These are phyloP conservation scores for Elmis aenea DNA, from an alignment of 2,888 invertebrate genomes.

Conservation along the genomic window DNA sequence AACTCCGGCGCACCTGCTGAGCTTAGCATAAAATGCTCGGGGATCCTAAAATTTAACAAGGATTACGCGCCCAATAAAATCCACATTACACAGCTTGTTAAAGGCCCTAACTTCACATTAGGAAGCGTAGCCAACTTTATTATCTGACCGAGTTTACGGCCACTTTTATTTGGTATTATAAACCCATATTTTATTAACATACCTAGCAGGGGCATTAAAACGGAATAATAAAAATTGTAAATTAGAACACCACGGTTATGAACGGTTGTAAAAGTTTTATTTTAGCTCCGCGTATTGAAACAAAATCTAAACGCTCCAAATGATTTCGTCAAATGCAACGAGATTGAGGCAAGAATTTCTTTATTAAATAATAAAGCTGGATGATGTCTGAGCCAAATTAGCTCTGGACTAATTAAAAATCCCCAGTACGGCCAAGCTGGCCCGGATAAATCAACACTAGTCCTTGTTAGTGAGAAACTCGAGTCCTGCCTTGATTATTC, in stretches of 20 bases:
- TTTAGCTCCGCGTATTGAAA: slow-evolving; percentile 13
- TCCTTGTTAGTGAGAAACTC: slow-evolving; percentile 27
- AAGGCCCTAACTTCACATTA: slow-evolving; percentile 36
- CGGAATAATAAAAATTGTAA: slow-evolving; percentile 18
- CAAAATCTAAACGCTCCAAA: slow-evolving; percentile 14
- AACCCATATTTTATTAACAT: slow-evolving; percentile 36
- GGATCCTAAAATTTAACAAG: slow-evolving; percentile 37
- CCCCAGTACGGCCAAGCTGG: slow-evolving; percentile 27
- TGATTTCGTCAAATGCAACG: slow-evolving; percentile 17
- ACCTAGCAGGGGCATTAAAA: slow-evolving; percentile 20
- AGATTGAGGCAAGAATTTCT: slow-evolving; percentile 25
- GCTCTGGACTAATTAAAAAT: slow-evolving; percentile 37
- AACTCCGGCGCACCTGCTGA: no score
- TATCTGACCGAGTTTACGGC: slow-evolving; percentile 34
- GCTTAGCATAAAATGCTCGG: slow-evolving; percentile 24
- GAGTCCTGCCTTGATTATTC: slow-evolving; percentile 27
- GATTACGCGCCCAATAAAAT: slow-evolving; percentile 40
- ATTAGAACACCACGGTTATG: slow-evolving; percentile 20
- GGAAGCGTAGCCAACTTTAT: slow-evolving; percentile 34
- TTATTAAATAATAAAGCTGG: slow-evolving; percentile 36
- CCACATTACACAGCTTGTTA: slow-evolving; percentile 39
- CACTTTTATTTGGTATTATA: slow-evolving; percentile 35
- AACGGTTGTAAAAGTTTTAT: slow-evolving; percentile 18
- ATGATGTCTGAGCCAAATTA: slow-evolving; percentile 33
- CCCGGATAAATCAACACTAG: slow-evolving; percentile 33